These are phyloP conservation scores for Planiliza haematocheilus DNA, from an alignment of 2,113 vertebrate genomes.

Conservation along the genomic window DNA sequence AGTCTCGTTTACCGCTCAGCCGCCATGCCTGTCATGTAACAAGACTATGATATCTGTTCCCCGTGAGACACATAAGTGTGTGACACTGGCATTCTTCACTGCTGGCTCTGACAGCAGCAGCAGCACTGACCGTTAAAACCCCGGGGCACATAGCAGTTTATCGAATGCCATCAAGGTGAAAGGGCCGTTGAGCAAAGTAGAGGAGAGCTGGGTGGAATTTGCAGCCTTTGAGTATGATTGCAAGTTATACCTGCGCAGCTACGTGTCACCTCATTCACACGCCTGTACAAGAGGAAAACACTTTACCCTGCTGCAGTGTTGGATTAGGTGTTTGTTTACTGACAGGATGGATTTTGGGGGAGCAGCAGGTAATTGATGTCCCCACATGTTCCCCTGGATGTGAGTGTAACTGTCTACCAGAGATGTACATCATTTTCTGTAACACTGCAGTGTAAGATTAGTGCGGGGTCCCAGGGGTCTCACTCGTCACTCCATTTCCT, in stretches of 20 bases:
- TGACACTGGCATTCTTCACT: constrained; percentile 59
- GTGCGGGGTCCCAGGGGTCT: constrained; percentile 71
- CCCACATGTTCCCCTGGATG: constrained; percentile 7
- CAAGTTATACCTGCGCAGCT: not conserved
- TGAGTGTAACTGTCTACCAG: constrained; percentile 38
- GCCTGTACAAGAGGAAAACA: not conserved
- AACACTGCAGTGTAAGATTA: constrained; percentile 76
- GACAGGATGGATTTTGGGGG: constrained; percentile 45
- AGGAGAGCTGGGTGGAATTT: not conserved
- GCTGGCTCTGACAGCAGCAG: constrained; percentile 40
- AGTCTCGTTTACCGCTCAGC: constrained; percentile 60
- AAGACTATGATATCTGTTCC: constrained; percentile 58
- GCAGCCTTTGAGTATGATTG: not conserved
- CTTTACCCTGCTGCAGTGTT: constrained; percentile 4
- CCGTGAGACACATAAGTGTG: constrained; percentile 53
- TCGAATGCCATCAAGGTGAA: constrained; percentile 48
- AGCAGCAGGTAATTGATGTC: constrained; percentile 48
- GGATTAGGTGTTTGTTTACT: constrained; percentile 55
- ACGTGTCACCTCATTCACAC: not conserved
- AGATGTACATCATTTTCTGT: constrained; percentile 71
- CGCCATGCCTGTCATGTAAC: constrained; percentile 70
- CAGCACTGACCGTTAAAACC: constrained; percentile 47
- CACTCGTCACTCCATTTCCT: constrained; percentile 81
- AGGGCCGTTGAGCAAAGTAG: constrained; percentile 31
- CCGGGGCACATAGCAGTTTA: constrained; percentile 30